phyloP scores from a whole-genome alignment of 2,113 vertebrate genomes.

The Antechinus stuartii region DNA sequence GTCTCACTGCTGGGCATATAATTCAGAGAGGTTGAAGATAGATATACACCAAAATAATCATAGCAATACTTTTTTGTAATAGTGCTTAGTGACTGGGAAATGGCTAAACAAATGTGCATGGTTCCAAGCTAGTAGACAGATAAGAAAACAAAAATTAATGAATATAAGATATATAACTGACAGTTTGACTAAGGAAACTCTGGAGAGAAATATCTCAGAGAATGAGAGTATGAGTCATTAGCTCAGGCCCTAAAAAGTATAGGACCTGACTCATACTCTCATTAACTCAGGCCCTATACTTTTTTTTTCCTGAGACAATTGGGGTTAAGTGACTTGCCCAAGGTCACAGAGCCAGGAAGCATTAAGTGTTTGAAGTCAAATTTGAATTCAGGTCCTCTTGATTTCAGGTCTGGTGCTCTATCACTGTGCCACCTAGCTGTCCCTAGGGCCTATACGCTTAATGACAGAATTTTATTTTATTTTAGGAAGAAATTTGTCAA shows the following conservation, averaged over 20 bases:
- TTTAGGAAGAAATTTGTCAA: not conserved
- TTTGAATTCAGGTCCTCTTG: too few relatives aligned
- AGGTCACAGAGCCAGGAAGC: too few relatives aligned
- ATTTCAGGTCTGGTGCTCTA: too few relatives aligned
- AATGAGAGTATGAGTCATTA: not conserved
- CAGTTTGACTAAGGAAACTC: not conserved
- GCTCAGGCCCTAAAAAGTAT: not conserved
- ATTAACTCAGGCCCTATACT: too few relatives aligned
- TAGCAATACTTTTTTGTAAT: not conserved
- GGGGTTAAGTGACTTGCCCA: too few relatives aligned
- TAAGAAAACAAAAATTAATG: not conserved
- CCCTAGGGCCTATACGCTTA: not conserved
- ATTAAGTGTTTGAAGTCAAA: too few relatives aligned
- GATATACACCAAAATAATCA: not conserved
- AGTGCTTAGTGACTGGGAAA: not conserved
- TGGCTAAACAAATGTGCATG: not conserved
- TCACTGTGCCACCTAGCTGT: too few relatives aligned
- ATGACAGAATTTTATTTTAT: not conserved
- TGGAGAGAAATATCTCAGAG: not conserved
- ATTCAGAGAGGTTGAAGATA: not conserved
- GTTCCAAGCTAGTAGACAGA: not conserved
- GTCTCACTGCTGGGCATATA: not conserved
- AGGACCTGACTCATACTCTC: too few relatives aligned
- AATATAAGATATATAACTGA: not conserved
- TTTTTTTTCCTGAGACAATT: too few relatives aligned